These are phyloP conservation scores for Lasioglossum albipes DNA, from an alignment of 1,140 invertebrate species.

Conservation along the genomic window DNA sequence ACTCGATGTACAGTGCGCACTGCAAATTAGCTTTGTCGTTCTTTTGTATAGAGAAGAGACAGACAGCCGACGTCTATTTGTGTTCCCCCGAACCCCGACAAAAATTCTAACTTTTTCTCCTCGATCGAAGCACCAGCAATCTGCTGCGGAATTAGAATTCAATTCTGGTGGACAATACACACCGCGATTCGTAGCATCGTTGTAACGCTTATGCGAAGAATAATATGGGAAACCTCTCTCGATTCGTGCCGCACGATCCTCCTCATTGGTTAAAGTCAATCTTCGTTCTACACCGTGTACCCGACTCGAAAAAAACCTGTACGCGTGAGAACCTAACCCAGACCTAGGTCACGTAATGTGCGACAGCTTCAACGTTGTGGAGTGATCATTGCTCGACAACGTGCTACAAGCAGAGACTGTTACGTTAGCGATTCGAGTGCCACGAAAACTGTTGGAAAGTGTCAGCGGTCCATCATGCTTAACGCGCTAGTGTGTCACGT, in stretches of 20 bases:
- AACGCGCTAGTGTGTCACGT: too few relatives aligned
- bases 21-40: constrained; percentile 10
- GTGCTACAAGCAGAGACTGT: background rate
- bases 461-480: too few relatives aligned
- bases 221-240: background rate
- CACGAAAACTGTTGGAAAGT: too few relatives aligned
- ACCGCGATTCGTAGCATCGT: background rate
- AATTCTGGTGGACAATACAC: background rate
- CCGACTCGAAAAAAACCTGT: background rate
- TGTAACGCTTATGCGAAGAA: background rate
- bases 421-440: too few relatives aligned
- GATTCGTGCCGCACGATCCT: background rate
- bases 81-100: constrained; percentile 23
- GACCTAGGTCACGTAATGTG: background rate
- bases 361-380: too few relatives aligned
- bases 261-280: background rate
- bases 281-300: background rate
- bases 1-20: constrained; percentile 32
- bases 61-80: constrained; percentile 16
- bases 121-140: background rate
- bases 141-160: background rate
- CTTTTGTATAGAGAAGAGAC: constrained; percentile 24
- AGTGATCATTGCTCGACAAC: background rate
- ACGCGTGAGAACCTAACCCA: background rate
- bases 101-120: background rate